These are phyloP conservation scores for Tetheella fluctuosa DNA, from an alignment of 2,888 invertebrate genomes.

Conservation along the genomic window DNA sequence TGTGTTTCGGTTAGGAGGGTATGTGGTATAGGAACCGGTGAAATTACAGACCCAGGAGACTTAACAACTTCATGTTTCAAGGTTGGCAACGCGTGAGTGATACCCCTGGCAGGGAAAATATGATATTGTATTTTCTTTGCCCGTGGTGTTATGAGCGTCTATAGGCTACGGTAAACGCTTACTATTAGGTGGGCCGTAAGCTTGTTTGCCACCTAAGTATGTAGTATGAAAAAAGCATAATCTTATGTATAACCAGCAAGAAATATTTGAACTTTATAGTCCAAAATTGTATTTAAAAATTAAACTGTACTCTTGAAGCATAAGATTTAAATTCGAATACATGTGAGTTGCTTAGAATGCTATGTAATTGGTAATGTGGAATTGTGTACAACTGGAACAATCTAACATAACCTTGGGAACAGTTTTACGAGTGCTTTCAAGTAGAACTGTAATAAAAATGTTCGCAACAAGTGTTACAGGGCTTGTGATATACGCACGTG, in stretches of 20 bases:
- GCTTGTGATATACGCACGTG: constrained; percentile 53
- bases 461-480: constrained; percentile 68
- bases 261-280: constrained; percentile 33
- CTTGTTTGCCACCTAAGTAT: no score
- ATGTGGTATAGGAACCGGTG: no score
- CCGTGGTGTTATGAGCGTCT: no score
- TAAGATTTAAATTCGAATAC: constrained; percentile 25
- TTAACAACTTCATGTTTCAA: no score
- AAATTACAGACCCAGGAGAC: no score
- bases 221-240: no score
- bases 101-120: no score
- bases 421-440: constrained; percentile 66
- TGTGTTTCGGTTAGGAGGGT: no score
- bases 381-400: constrained; percentile 58
- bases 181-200: no score
- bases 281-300: constrained; percentile 5
- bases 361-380: constrained; percentile 38
- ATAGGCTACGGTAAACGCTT: no score
- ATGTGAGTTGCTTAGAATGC: constrained; percentile 23
- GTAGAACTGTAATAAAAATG: constrained; percentile 65
- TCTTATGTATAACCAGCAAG: constrained; percentile 39
- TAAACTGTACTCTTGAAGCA: constrained; percentile 21
- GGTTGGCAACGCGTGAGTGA: no score
- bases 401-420: constrained; percentile 73
- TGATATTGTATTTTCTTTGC: no score